Evolutionary conservation across 2,113 vertebrate genomes (phyloP), one percentile per base, ranked within the genome.

Genomic region (Emydura subglobosa): DNA sequence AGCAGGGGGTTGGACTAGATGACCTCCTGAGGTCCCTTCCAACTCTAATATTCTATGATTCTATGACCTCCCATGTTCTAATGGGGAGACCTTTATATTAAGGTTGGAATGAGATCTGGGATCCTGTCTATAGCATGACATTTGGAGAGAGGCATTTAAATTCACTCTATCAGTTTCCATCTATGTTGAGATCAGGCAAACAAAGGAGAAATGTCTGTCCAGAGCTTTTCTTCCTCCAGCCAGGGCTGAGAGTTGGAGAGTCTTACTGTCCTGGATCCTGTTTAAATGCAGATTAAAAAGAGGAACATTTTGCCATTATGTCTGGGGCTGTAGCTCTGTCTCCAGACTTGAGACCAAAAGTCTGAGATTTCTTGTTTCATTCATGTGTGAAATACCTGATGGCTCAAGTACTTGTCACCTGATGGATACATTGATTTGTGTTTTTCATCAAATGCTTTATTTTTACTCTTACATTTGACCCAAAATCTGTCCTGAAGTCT

Each of bases 341-440:
- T 44, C 7, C 39, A 49, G 68, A 65, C 10, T 14, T 5, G 0
- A 0, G 1, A 2, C 42, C 22, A 81, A 51, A 61, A 84, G 91
- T 86, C 86, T 83, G 59, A 10, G 24, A 57, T 90, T 89, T 83
- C 91, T 82, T 21, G 0, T 11, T 2, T 3, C 74, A 10, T 82
- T 94, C 27, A 87, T 55, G 4, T 2, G 74, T 44, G 79, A 68
- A 86, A 25, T 79, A 82, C 83, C 54, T 0, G 0, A 39, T 25
- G 83, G 54, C 11, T 13, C 34, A 72, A 51, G 53, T 47, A 16
- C 51, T 92, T 90, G 82, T 79, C 59, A 74, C 88, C 90, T 65
- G 22, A 24, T 14, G 76, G 65, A 72, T 24, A 17, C 39, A 39
- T 22, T 81, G 51, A 42, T 86, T 88, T 79, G 88, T 53, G 68